Evolutionary conservation across 2,797 vertebrate species (phyloP).

Genomic region (Manis crassicaudata): DNA sequence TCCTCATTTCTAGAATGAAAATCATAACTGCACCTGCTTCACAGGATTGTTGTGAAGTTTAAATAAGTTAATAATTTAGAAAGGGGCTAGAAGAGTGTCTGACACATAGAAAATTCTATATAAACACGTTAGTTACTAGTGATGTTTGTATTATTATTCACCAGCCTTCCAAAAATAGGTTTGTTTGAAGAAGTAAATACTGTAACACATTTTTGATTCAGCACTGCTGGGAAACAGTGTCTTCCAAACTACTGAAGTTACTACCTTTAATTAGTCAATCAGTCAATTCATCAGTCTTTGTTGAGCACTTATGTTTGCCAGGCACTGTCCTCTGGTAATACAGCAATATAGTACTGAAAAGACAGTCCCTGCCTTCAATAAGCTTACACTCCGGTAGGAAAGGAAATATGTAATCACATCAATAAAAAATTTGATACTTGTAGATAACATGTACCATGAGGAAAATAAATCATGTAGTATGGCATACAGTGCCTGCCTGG

Average conservation of each 20-base stretch:
- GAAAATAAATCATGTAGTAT: not conserved
- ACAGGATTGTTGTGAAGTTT: not conserved
- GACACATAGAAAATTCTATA: not conserved
- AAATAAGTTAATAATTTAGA: not conserved
- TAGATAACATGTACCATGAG: not conserved
- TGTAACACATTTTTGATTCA: not conserved
- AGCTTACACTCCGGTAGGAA: not conserved
- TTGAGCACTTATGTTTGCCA: not conserved
- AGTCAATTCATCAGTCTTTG: not conserved
- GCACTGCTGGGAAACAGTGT: not conserved
- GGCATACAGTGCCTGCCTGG: not conserved
- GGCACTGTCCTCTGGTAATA: not conserved
- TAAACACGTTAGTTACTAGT: not conserved
- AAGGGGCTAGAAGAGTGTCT: not conserved
- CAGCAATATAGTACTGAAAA: not conserved
- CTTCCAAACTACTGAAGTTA: not conserved
- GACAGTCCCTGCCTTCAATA: not conserved
- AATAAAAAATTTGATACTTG: not conserved
- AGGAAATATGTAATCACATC: not conserved
- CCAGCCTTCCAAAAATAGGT: not conserved
- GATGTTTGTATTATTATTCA: not conserved
- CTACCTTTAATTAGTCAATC: not conserved
- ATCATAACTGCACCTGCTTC: not conserved
- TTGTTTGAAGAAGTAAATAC: conserved; percentile 8
- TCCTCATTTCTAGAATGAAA: not conserved